These are phyloP conservation scores for Lucinisca nassula DNA, from an alignment of 2,888 invertebrate species.

Conservation along the genomic window DNA sequence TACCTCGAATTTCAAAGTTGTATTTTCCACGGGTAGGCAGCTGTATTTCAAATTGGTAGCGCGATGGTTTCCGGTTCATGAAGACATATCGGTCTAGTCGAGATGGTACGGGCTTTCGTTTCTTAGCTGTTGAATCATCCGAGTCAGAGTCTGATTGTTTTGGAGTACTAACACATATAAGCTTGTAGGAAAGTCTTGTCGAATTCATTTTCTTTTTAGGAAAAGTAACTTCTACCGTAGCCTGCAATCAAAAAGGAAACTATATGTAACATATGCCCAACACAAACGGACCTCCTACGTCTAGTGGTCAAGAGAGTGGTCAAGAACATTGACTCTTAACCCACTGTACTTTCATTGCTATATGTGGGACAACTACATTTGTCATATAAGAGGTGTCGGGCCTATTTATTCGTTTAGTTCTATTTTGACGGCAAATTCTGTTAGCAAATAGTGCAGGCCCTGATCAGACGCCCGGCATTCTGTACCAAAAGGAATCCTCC, in stretches of 20 bases:
- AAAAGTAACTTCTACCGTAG: not conserved
- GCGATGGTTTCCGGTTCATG: conserved; percentile 64
- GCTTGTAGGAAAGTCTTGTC: not conserved
- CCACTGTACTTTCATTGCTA: too few species aligned
- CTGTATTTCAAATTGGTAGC: conserved; percentile 62
- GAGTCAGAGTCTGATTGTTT: not conserved
- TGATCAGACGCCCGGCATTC: too few species aligned
- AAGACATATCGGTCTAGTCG: conserved; percentile 69
- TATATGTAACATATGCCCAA: too few species aligned
- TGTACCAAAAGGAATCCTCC: too few species aligned
- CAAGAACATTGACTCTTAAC: too few species aligned
- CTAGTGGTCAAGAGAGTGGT: too few species aligned
- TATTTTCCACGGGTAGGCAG: conserved; percentile 72
- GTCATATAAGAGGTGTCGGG: too few species aligned
- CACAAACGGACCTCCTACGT: too few species aligned
- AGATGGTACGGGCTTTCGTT: conserved; percentile 2
- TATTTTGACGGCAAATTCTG: too few species aligned
- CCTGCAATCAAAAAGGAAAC: not conserved
- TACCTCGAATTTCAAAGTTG: conserved; percentile 59
- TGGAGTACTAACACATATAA: not conserved
- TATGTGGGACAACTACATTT: too few species aligned
- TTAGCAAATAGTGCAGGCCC: too few species aligned
- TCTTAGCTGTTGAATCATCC: not conserved
- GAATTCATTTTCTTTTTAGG: not conserved
- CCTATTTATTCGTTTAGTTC: too few species aligned